Percentiles rank a stretch among this genome's conserved stretches.
phyloP scores from a whole-genome alignment of 2,888 invertebrate genomes.

The Eupithecia subumbrata region DNA sequence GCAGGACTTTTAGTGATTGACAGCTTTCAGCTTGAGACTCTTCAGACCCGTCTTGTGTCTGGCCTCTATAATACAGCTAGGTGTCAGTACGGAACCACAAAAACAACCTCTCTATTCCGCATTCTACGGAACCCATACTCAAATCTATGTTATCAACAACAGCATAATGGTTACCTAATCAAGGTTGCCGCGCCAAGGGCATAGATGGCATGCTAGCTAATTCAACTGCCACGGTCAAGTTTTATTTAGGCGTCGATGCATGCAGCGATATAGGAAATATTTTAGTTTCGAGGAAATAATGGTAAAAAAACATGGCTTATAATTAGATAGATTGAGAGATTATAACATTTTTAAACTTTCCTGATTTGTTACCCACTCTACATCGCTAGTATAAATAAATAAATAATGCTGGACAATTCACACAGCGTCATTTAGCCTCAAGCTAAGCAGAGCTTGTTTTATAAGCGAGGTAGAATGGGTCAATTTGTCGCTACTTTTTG shows the following conservation, averaged over 20 bases:
- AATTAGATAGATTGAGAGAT: neutral
- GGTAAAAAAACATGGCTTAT: neutral
- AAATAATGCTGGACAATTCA: too few species aligned
- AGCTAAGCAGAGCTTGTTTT: too few species aligned
- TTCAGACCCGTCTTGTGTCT: too few species aligned
- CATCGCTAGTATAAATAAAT: too few species aligned
- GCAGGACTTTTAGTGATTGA: too few species aligned
- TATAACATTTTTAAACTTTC: too few species aligned
- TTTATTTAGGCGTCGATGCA: conserved; percentile 44
- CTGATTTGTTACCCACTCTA: too few species aligned
- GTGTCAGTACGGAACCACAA: neutral
- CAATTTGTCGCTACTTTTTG: too few species aligned
- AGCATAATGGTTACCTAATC: conserved; percentile 3
- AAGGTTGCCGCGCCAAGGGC: conserved; percentile 52
- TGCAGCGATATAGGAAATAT: conserved; percentile 22
- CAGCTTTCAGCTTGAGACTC: too few species aligned
- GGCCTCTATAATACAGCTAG: neutral
- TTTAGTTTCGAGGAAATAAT: neutral
- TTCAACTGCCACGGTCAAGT: conserved; percentile 47
- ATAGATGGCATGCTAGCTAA: conserved; percentile 53
- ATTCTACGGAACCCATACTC: neutral
- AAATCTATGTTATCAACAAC: neutral
- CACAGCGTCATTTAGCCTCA: too few species aligned
- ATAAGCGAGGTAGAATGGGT: too few species aligned
- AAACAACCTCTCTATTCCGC: neutral